phyloP scores from a whole-genome alignment of 2,797 vertebrate species.

The Pagetopsis macropterus region DNA sequence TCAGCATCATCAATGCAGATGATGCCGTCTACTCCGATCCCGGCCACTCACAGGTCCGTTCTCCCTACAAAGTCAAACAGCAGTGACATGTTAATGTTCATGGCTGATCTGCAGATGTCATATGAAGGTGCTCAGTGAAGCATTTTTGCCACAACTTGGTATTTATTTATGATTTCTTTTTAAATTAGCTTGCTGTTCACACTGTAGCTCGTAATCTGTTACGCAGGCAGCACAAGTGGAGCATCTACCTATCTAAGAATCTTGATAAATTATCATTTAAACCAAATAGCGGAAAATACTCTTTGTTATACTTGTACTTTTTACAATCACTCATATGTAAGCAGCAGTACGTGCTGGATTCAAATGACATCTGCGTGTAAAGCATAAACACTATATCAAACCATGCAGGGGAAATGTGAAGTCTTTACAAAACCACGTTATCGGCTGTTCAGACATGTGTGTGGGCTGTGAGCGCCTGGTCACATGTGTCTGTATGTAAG shows the following conservation, averaged over 20 bases:
- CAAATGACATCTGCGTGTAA: not conserved
- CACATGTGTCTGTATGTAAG: not conserved
- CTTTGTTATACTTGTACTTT: not conserved
- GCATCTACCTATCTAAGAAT: not conserved
- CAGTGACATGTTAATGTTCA: not conserved
- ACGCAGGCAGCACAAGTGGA: not conserved
- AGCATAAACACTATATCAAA: not conserved
- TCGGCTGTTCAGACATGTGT: not conserved
- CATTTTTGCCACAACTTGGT: not conserved
- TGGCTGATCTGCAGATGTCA: not conserved
- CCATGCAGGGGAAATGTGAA: not conserved
- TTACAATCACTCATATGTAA: not conserved
- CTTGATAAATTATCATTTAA: not conserved
- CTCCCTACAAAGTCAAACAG: conserved; percentile 28
- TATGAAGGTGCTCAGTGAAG: not conserved
- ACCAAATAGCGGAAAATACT: not conserved
- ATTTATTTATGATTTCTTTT: not conserved
- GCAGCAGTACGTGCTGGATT: not conserved
- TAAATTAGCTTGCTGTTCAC: not conserved
- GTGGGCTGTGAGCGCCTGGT: not conserved
- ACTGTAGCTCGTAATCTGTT: not conserved
- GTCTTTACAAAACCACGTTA: not conserved
- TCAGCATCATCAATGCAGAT: conserved; percentile 12
- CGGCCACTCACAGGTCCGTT: not conserved
- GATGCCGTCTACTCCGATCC: not conserved